These are phyloP conservation scores for Drosophila orena DNA, from an alignment of 1,140 invertebrate genomes.

Conservation along the genomic window DNA sequence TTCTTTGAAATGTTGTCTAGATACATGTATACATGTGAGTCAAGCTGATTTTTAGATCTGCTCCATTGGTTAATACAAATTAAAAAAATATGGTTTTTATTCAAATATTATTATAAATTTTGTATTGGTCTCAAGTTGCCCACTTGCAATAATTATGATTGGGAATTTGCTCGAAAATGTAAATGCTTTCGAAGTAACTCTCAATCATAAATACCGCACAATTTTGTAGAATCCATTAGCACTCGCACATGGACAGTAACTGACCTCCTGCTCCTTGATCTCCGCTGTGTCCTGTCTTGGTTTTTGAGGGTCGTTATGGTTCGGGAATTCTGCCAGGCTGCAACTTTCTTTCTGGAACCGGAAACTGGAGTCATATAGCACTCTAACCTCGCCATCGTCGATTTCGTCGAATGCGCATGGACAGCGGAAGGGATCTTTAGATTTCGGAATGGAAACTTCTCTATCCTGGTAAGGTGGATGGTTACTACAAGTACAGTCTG, in stretches of 20 bases:
- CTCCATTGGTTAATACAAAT: no score
- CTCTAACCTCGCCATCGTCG: constrained; percentile 3
- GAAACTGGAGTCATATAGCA: constrained; percentile 33
- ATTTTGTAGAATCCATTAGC: constrained; percentile 32
- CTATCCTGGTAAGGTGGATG: background rate
- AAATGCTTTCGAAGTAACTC: constrained; percentile 10
- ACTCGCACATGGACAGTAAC: background rate
- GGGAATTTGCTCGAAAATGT: constrained; percentile 11
- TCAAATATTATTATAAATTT: constrained; percentile 1
- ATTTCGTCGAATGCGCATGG: background rate
- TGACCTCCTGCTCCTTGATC: background rate
- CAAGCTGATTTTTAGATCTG: no score
- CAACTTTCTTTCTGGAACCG: constrained; percentile 12
- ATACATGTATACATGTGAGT: no score
- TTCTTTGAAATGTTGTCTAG: no score
- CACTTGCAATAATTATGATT: constrained; percentile 34
- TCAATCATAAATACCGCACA: constrained; percentile 32
- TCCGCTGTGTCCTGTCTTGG: background rate
- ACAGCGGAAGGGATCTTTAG: background rate
- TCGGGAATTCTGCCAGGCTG: background rate
- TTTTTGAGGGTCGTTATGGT: background rate
- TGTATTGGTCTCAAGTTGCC: background rate
- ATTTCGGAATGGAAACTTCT: background rate
- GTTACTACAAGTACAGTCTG: background rate
- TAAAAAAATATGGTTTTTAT: background rate